Evolutionary conservation across 2,888 invertebrate genomes (phyloP), one percentile per base, ranked within the genome.

Genomic region (Sphecodes monilicornis): DNA sequence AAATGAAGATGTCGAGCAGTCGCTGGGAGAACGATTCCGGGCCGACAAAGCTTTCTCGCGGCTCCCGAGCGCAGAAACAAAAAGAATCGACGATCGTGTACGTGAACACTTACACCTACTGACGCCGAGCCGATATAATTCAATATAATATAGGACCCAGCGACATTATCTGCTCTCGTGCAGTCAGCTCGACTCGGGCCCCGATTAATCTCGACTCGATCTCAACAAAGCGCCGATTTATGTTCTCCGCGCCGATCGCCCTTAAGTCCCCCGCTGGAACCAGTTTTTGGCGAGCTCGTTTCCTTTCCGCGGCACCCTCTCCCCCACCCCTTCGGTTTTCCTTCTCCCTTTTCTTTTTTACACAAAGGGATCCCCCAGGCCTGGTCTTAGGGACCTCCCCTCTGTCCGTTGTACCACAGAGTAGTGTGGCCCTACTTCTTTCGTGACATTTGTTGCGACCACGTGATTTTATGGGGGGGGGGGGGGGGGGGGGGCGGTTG

Each of bases 171-270:
- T 90, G 91, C 83, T 84, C 89, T 87, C 88, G 87, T 80, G 90
- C 86, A 89, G 91, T 90, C 90, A 86, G 87, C 89, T 82, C 85
- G 86, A 79, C 84, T 88, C 84, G 73, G 78, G 84, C 70, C 79
- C 83, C 91, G 92, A 92, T 92, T 92, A 92, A 92, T 92, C 92
- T 92, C 91, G 88, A 89, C 92, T 90, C 91, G 92, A 92, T 92
- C 92, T 92, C 87, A 91, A 92, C 91, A 91, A 92, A 92, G 92
- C 88, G 89, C 87, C 91, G 92, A 92, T 92, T 92, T 92, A 92
- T 92, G 90, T 89, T 87, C 90, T 86, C 85, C 86, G 82, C 84
- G 88, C 84, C 78, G 80, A 69, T 76, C 85, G 80, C 76, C 84
- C 54, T 78, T 71, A 83, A 84, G 82, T 79, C 79, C 82, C 70